Conservation (phyloP, 2,113 vertebrate species). For the Hoplias malabaricus region DNA sequence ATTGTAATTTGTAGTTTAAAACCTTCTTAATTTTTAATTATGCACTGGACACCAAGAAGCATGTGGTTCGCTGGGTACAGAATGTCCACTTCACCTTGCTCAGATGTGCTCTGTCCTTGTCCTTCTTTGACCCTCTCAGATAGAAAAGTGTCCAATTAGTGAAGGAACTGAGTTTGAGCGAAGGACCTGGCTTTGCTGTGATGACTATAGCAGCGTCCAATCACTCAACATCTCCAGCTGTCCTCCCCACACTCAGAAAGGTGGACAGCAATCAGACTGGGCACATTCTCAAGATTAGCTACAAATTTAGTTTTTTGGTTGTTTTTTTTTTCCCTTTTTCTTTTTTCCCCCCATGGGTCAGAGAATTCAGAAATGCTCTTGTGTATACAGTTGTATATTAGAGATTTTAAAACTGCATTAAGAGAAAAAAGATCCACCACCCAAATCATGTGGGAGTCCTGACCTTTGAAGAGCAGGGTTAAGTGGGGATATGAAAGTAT, state of each 20-base stretch:
- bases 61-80: background rate
- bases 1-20: too few relatives aligned
- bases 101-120: background rate
- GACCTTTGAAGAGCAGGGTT: too few relatives aligned
- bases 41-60: background rate
- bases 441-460: too few relatives aligned
- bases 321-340: too few relatives aligned
- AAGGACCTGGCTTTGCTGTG: background rate
- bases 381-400: too few relatives aligned
- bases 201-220: background rate
- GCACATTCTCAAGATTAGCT: background rate
- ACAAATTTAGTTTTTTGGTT: background rate
- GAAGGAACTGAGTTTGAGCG: background rate
- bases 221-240: background rate
- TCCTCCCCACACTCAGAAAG: background rate
- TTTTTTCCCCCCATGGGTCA: too few relatives aligned
- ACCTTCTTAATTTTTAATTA: background rate
- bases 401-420: too few relatives aligned
- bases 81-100: background rate
- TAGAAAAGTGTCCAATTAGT: slow-evolving; percentile 9
- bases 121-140: slow-evolving; percentile 5
- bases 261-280: background rate
- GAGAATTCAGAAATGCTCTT: too few relatives aligned
- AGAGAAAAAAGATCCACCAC: too few relatives aligned
- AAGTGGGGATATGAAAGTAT: too few relatives aligned